Evolutionary conservation across 2,113 vertebrate species (phyloP).

Genomic region (Sisor rabdophorus): DNA sequence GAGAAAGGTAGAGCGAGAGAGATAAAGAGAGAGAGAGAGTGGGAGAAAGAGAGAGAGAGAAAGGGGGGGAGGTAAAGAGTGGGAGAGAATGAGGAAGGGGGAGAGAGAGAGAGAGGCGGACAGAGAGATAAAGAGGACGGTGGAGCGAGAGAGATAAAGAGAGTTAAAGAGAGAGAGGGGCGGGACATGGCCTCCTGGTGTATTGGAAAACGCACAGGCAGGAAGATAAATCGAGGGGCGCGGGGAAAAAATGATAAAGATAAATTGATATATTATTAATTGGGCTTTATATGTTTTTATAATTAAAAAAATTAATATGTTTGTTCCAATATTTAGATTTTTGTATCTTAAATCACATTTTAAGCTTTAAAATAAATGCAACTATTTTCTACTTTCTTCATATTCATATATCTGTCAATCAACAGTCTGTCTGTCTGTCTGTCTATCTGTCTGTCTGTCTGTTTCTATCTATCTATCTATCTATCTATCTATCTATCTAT

Average conservation of each 20-base stretch:
- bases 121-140: too few species aligned
- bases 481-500: background rate
- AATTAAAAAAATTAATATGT: background rate
- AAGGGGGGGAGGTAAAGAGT: too few species aligned
- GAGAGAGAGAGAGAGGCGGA: too few species aligned
- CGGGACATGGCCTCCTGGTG: background rate
- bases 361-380: background rate
- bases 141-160: too few species aligned
- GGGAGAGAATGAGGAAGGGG: background rate
- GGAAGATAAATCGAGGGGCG: background rate
- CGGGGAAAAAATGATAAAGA: background rate
- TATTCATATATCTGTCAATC: too few species aligned
- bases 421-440: background rate
- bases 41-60: background rate
- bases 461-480: too few species aligned
- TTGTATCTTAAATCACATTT: background rate
- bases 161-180: too few species aligned
- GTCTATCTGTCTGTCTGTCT: too few species aligned
- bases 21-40: slow-evolving; percentile 2
- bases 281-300: background rate
- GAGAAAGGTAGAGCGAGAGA: too few species aligned
- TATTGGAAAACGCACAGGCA: background rate
- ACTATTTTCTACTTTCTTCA: too few species aligned
- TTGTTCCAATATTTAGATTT: background rate
- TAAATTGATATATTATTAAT: background rate